Base-by-base conservation (phyloP, 2,888 invertebrate species). In the Cheilosia variabilis region DNA sequence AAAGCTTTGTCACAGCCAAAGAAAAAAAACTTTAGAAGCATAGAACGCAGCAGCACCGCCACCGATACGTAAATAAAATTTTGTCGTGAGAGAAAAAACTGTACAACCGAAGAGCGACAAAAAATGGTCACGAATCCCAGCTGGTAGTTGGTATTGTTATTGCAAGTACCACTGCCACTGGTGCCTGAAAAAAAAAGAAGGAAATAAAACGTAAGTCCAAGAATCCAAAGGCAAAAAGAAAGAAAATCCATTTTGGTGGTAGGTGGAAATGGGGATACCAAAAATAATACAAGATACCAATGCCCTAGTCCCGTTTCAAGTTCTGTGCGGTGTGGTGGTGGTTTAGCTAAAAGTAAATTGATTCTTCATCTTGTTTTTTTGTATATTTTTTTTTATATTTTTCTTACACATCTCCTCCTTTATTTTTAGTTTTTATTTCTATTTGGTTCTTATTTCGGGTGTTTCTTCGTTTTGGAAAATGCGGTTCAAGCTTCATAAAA, bases 261-360 rank as follows among this genome's bases (percentile, higher is more conserved):
- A 68, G 71, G 71, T 72, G 57, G 76, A 81, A 81, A 65, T 76
- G 72, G 71, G 81, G 71, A 86, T 86, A 81, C 81, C 76, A 81
- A 81, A 86, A 86, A 86, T 81, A 81, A 81, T 76, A 81, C 71
- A 76, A 80, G 69, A 81, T 43, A 81, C 68, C 66, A 77, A 86
- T 86, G 86, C 77, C 81, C 86, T 86, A 86, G 86, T 86, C 72
- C 81, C 76, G 68, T 81, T 86, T 86, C 62, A 77, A 81, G 66
- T 86, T 86, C 50, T 72, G 86, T 86, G 57, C 72, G 27, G 81
- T 72, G 66, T 66, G 76, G 86, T 80, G 63, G 80, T 84, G 66
- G 50, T 66, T 79, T 60, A 60, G 62, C 58, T 62, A 63, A 63
- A 78, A 69, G 63, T 79, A 65, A 75, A 65, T 62, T 69, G 68